phyloP scores from a whole-genome alignment of 2,797 vertebrate species.

The Sciurus carolinensis region DNA sequence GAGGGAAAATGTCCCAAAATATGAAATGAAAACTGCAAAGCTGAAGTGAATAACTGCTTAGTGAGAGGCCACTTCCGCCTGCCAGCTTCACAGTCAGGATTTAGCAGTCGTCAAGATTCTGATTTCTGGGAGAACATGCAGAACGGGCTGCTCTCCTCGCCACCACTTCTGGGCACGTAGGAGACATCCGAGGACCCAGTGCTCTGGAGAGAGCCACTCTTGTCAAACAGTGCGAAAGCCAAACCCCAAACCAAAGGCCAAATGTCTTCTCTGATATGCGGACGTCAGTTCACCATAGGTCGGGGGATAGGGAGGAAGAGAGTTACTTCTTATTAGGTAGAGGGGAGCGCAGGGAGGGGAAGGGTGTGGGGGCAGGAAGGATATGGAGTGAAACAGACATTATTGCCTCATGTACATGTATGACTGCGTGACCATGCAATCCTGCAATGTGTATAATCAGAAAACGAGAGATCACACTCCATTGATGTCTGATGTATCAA shows the following conservation, averaged over 20 bases:
- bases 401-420: no score
- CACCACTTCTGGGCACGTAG: accelerated
- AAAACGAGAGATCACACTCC: no score
- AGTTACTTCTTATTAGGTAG: no score
- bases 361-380: no score
- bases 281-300: no score
- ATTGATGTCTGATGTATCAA: no score
- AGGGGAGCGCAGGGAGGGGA: no score
- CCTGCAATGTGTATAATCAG: no score
- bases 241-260: background rate
- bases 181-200: background rate
- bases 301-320: no score
- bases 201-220: background rate
- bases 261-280: no score
- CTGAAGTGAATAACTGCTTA: background rate
- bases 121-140: background rate
- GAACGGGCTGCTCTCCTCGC: accelerated
- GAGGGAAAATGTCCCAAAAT: background rate
- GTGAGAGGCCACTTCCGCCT: background rate
- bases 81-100: background rate
- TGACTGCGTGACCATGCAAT: no score
- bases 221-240: background rate
- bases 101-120: background rate
- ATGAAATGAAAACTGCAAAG: background rate
- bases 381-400: no score